These are phyloP conservation scores for Drosophila kepulauana DNA, from an alignment of 1,140 invertebrate species.

Conservation along the genomic window DNA sequence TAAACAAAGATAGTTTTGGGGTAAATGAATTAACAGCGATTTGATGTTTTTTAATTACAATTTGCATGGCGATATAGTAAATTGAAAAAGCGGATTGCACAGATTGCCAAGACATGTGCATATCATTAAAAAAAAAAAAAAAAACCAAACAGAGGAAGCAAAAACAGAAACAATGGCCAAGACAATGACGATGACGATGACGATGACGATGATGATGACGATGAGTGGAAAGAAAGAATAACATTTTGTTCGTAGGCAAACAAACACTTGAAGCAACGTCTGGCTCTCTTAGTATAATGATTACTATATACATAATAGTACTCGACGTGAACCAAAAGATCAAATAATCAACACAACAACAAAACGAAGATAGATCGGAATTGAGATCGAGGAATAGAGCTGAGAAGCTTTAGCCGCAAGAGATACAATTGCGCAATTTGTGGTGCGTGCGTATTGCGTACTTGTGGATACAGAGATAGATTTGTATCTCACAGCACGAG, in stretches of 20 bases:
- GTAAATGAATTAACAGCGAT: too few species aligned
- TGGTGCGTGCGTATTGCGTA: conserved; percentile 38
- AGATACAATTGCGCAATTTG: conserved; percentile 45
- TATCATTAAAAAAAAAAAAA: conserved; percentile 39
- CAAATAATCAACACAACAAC: not conserved
- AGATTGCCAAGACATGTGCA: conserved; percentile 48
- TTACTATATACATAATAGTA: not conserved
- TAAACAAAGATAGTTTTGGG: too few species aligned
- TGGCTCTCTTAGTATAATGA: conserved; percentile 29
- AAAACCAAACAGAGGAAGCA: not conserved
- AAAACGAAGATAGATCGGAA: not conserved
- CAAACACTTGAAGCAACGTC: conserved; percentile 64
- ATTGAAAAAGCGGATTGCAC: conserved; percentile 35
- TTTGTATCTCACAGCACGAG: conserved; percentile 27
- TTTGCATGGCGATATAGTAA: conserved; percentile 7
- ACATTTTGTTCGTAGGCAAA: conserved; percentile 40
- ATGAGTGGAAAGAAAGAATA: conserved; percentile 4
- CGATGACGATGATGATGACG: not conserved
- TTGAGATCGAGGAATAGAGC: too few species aligned
- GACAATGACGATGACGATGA: not conserved
- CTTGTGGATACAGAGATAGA: conserved; percentile 26
- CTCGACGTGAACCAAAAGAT: conserved; percentile 12
- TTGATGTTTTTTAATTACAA: conserved; percentile 12
- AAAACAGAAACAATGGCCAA: not conserved
- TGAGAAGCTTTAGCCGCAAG: not conserved